These are phyloP conservation scores for Crotalus horridus DNA, from an alignment of 2,113 vertebrate genomes.

Conservation along the genomic window DNA sequence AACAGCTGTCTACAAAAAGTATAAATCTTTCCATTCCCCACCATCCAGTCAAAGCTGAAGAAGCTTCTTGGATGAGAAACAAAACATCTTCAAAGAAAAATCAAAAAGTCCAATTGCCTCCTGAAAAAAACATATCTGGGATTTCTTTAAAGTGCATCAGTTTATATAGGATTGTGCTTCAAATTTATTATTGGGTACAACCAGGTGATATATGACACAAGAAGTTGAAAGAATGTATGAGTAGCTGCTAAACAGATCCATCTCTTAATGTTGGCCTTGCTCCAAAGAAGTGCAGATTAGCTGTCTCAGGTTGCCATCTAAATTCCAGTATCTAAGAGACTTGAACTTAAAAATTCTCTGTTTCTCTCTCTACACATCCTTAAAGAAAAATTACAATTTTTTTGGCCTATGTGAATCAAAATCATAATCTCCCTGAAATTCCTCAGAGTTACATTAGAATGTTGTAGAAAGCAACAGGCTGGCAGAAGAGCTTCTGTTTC, in stretches of 20 bases:
- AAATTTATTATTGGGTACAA: background rate
- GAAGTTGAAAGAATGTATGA: background rate
- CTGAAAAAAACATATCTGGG: no score
- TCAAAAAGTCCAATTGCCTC: no score
- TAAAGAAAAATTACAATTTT: background rate
- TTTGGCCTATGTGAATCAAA: background rate
- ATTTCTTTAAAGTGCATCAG: background rate
- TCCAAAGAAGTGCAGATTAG: slow-evolving; percentile 3
- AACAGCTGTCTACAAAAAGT: no score
- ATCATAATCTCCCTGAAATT: background rate
- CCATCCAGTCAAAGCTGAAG: no score
- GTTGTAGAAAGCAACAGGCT: background rate
- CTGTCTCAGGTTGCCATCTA: background rate
- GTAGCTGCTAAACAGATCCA: background rate
- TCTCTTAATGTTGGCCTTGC: slow-evolving; percentile 8
- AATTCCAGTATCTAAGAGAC: background rate
- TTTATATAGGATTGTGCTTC: background rate
- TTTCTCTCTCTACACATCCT: background rate
- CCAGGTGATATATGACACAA: slow-evolving; percentile 3
- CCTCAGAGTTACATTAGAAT: background rate
- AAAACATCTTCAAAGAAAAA: no score
- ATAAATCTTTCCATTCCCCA: no score
- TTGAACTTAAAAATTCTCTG: background rate
- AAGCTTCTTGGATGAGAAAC: no score
- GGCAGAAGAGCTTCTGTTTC: background rate